These are phyloP conservation scores for Acrocyrtus sp. DNA, from an alignment of 2,888 invertebrate species.

Conservation along the genomic window DNA sequence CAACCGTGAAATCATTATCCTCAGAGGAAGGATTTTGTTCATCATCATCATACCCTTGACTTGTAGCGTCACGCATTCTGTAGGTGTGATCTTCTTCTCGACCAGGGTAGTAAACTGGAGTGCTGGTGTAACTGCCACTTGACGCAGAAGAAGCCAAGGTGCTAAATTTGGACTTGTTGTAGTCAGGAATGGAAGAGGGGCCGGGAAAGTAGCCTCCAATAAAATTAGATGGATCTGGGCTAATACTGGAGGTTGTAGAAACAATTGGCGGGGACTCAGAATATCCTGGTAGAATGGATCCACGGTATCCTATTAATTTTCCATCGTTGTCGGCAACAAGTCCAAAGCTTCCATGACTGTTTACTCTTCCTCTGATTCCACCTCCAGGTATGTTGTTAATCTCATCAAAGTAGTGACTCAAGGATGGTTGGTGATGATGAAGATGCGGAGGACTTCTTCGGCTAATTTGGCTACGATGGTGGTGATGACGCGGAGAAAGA, in stretches of 20 bases:
- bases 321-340: conserved; percentile 43
- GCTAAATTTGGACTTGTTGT: conserved; percentile 12
- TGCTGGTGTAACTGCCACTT: conserved; percentile 26
- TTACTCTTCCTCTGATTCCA: conserved; percentile 20
- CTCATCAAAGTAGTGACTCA: conserved; percentile 29
- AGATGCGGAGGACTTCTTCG: conserved; percentile 33
- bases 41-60: conserved; percentile 37
- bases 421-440: conserved; percentile 18
- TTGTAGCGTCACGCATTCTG: conserved; percentile 37
- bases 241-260: conserved; percentile 1
- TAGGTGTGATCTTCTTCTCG: conserved; percentile 42
- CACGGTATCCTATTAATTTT: conserved; percentile 41
- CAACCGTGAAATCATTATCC: conserved; percentile 19
- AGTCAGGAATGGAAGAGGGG: conserved; percentile 10
- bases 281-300: conserved; percentile 32
- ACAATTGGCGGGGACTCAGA: background rate
- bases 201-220: conserved; percentile 34
- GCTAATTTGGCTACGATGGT: conserved; percentile 29
- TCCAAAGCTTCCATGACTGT: conserved; percentile 16
- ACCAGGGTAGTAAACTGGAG: conserved; percentile 40
- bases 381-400: conserved; percentile 10
- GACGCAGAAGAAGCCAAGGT: conserved; percentile 18
- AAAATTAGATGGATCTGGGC: conserved; percentile 21
- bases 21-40: conserved; percentile 26
- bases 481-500: background rate